Evolutionary conservation across 2,113 vertebrate genomes (phyloP), one percentile per base, ranked within the genome.

Genomic region (Dipodomys ordii): DNA sequence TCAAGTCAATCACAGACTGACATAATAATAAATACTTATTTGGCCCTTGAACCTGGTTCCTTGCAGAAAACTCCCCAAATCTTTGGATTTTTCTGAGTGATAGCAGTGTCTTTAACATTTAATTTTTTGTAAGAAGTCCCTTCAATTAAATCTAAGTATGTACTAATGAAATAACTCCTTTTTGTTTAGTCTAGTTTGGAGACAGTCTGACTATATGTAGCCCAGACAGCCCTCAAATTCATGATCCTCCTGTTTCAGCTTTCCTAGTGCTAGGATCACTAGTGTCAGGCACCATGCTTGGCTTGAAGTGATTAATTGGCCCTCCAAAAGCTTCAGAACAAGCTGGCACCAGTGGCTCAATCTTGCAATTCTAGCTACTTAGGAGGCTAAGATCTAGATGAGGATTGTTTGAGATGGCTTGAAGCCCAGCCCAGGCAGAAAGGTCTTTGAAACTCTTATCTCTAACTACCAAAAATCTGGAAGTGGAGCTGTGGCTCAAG

Each of bases 1-100:
- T 87, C 28, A 87, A 85, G 53, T 85, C 76, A 92, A 53, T 78
- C 71, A 85, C 18, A 77, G 65, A 68, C 15, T 81, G 67, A 4
- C 18, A n/a, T 32, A 82, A 93, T 19, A 67, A 76, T 74, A 92
- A 27, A 68, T 44, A 80, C 16, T 35, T 23, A 81, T 60, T 62
- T 83, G 44, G 30, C 79, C 62, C 82, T 64, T 90, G 86, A 62
- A 35, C 16, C 32, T 12, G 12, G 20, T 67, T 92, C 12, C 46
- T 39, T 30, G 28, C 35, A 88, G 3, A 93, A 28, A 80, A 35
- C 4, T 80, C 62, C 80, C 64, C 74, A 80, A 88, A 71, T 25
- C 22, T 32, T 88, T 57, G 57, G 19, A 68, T 68, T 77, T 88
- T 88, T 71, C 64, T 85, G 22, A 76, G 15, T 71, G 73, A 90